Base-by-base conservation (phyloP, 2,113 vertebrate genomes). In the Phaetusa simplex region DNA sequence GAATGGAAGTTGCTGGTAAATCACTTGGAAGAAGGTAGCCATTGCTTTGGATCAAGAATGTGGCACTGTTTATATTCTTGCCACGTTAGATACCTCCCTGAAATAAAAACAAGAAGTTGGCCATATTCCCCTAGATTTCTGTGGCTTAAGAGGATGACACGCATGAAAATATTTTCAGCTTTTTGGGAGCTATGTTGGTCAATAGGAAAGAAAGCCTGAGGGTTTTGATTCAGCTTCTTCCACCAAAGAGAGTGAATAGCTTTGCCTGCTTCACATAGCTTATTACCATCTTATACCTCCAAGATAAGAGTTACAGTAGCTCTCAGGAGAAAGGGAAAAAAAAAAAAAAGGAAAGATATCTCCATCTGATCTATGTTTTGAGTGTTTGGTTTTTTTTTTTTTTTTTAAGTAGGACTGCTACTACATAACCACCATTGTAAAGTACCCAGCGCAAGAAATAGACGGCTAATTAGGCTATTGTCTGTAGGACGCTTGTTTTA, bases 391-490 rank as follows among this genome's bases (percentile, higher is more conserved):
- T 5, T 8, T 27, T 42, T 4, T 16, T 23, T 40, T 40, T 6
- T 29, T 7, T 47, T 93, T 74, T 34, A 92, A 92, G 43, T 95
- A 91, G 95, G 84, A 19, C 83, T 96, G 15, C 42, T 50, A 11
- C 77, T 72, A 9, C 42, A 20, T 88, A 77, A 71, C 34, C 61
- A 79, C 36, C 18, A 38, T 38, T 56, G 53, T 59, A 15, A 95
- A 82, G 69, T 78, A 64, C 69, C 85, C 14, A 18, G 91, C 73
- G 94, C 88, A 95, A 89, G 96, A 94, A 97, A 82, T 95, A 95
- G 86, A 30, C 72, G 86, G 17, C 89, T 97, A 97, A 97, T 97
- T 96, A 96, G 91, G 93, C 86, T 96, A n/a, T 77, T 91, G 73
- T 91, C 92, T 94, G 66, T 93, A 91, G 86, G 91, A 92, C 88